Evolutionary conservation across 2,113 vertebrate species (phyloP), one percentile per base, ranked within the genome.

Genomic region (Albula goreensis): DNA sequence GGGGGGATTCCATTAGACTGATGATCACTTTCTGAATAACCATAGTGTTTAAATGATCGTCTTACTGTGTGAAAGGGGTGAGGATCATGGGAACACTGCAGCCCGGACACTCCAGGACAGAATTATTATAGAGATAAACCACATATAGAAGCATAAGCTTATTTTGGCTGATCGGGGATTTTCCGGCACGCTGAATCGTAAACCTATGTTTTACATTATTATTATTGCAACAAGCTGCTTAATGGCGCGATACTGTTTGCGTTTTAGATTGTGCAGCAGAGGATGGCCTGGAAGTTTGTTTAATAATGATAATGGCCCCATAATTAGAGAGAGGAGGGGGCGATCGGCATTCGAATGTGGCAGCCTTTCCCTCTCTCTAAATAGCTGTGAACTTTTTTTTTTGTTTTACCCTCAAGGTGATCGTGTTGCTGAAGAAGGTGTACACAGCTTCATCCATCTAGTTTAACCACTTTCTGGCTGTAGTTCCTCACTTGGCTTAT

Each of bases 401-500:
- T 7, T 41, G 48, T 22, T 22, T 15, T 63, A 80, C 85, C 91
- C 90, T 89, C 90, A 83, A 83, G 81, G 53, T 63, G 82, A 52
- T 80, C 81, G 15, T 4, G 17, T 85, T 88, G 80, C 82, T 63
- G 48, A 17, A 15, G 53, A 31, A 77, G 22, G 90, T 93, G 85
- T 87, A 90, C 94, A 95, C 92, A 93, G 92, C 93, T 94, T 93
- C 92, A 94, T 96, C 95, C 95, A 95, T 96, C 96, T 95, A 93
- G 96, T 96, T 97, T 94, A 97, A 96, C 96, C 96, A 95, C 96
- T 97, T 96, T 96, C 93, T 96, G 94, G 92, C 90, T 95, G 94
- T 96, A 96, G 95, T 95, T 94, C 97, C 96, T 97, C 95, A 96
- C 95, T 95, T 93, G 87, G 86, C 94, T 96, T 89, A 99, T 99